Evolutionary conservation across 2,113 vertebrate genomes (phyloP), one percentile per base, ranked within the genome.

Genomic region (Eulemur rufifrons): DNA sequence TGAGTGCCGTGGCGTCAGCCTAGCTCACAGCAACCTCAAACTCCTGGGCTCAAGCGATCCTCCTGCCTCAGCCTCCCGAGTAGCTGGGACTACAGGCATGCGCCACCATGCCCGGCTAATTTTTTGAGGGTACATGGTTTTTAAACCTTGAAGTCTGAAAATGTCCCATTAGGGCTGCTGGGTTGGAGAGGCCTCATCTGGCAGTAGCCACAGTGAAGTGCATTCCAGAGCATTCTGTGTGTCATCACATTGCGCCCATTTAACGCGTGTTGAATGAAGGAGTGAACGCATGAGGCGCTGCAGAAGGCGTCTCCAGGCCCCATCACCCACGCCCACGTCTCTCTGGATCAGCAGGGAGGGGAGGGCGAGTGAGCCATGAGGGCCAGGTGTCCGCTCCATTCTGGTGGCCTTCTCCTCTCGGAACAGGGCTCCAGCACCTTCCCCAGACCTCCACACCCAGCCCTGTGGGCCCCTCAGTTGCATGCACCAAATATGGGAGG

Each of bases 261-360:
- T 23, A 18, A 9, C 3, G 29, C 34, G 50, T 29, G 56, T 2
- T 59, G 37, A 27, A 3, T n/a, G 76, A 45, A 50, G 66, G n/a
- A 9, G 0, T 17, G 34, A 66, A 54, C 5, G 29, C 15, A 52
- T n/a, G 9, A 13, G 29, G 10, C 42, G 56, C 45, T 39, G 23
- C 42, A 25, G 77, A 56, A 27, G 61, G 66, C 5, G 3, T 45
- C 66, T 50, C 63, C 12, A 52, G 74, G 34, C 34, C 20, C 39
- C n/a, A 39, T 42, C 61, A 10, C 8, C 29, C 3, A 0, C 2
- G 9, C 17, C 66, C 18, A 0, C 25, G 20, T 56, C n/a, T 56
- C 37, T 56, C 54, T 59, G 2, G 32, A 10, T 18, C 23, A 54
- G 34, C 61, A 23, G 14, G 25, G n/a, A 61, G 61, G 37, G 37